phyloP scores from a whole-genome alignment of 2,113 vertebrate genomes.

The Phyllopteryx taeniolatus region DNA sequence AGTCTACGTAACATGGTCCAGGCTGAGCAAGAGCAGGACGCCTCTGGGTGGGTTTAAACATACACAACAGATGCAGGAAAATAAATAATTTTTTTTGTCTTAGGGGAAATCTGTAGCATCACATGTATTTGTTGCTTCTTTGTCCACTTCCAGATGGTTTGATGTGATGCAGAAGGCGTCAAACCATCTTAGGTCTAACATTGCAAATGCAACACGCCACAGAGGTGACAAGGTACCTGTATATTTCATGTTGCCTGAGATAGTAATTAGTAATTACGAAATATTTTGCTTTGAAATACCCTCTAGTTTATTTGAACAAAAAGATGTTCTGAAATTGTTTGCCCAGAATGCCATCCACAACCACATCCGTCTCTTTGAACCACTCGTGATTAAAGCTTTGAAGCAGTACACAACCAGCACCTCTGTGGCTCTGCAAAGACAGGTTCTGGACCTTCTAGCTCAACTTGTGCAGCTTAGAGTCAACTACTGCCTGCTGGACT shows the following conservation, averaged over 20 bases:
- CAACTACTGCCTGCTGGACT: slow-evolving; percentile 97
- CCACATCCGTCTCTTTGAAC: slow-evolving; percentile 97
- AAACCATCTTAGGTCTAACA: slow-evolving; percentile 84
- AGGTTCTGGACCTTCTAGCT: slow-evolving; percentile 91
- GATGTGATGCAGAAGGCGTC: slow-evolving; percentile 96
- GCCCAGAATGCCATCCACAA: slow-evolving; percentile 91
- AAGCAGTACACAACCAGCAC: slow-evolving; percentile 98
- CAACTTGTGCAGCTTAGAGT: slow-evolving; percentile 95
- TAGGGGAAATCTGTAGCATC: background rate
- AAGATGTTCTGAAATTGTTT: slow-evolving; percentile 9
- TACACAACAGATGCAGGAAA: background rate
- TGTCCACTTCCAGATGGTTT: slow-evolving; percentile 83
- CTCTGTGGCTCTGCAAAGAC: slow-evolving; percentile 91
- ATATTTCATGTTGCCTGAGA: background rate
- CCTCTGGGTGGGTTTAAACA: slow-evolving; percentile 79
- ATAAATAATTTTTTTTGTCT: background rate
- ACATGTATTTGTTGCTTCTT: background rate
- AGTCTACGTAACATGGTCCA: slow-evolving; percentile 96
- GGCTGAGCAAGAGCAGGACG: slow-evolving; percentile 87
- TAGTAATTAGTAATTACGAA: background rate
- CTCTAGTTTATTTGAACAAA: background rate
- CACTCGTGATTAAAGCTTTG: slow-evolving; percentile 94
- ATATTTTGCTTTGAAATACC: background rate
- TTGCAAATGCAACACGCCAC: slow-evolving; percentile 83
- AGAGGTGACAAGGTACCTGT: slow-evolving; percentile 88